These are phyloP conservation scores for Lathamus discolor DNA, from an alignment of 2,113 vertebrate species.

Conservation along the genomic window DNA sequence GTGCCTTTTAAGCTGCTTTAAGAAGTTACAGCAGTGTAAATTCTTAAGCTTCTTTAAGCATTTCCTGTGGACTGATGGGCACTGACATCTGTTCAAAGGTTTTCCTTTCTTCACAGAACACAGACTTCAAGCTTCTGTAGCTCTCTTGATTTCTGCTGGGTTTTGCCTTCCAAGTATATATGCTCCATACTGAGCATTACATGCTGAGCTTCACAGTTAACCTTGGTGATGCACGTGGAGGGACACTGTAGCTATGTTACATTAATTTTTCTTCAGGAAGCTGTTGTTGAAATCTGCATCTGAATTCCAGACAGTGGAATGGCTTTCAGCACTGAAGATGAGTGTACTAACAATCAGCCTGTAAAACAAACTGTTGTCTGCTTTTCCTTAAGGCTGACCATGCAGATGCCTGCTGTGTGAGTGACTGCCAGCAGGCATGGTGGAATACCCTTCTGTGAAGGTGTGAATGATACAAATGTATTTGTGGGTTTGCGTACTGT, in stretches of 20 bases:
- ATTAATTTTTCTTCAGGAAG: not conserved
- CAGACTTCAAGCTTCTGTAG: not conserved
- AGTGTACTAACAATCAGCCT: not conserved
- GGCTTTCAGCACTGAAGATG: fast-evolving
- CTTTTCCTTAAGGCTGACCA: not conserved
- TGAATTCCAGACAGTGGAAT: not conserved
- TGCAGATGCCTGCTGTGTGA: not conserved
- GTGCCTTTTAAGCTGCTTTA: not conserved
- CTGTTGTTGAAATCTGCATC: not conserved
- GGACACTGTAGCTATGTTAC: not conserved
- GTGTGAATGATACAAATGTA: not conserved
- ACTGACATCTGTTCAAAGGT: not conserved
- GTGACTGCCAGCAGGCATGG: not conserved
- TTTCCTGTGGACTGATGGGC: not conserved
- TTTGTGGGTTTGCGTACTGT: not conserved
- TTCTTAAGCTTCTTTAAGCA: not conserved
- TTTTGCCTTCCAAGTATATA: not conserved
- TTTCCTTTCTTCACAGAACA: not conserved
- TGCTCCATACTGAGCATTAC: fast-evolving
- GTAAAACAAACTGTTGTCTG: not conserved
- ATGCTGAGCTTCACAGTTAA: not conserved
- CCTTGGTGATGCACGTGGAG: not conserved
- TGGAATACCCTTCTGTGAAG: not conserved
- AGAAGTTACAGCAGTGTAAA: not conserved
- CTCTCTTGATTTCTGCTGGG: not conserved